Conservation (phyloP, 2,888 invertebrate genomes). For the Leuctra nigra region DNA sequence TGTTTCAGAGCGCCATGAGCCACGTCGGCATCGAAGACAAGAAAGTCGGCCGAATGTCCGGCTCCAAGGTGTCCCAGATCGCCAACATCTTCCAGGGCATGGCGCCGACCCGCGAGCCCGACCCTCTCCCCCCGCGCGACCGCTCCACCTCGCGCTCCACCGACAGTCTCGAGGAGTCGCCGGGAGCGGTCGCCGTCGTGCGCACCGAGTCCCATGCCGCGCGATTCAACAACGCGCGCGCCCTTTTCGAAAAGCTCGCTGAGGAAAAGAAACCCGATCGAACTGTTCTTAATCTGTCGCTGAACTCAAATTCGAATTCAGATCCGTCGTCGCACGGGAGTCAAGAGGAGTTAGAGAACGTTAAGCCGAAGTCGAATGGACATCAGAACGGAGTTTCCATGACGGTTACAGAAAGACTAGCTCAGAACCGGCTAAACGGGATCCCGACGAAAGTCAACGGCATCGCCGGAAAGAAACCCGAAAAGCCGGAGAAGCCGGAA, state of each 20-base stretch:
- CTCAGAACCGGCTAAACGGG: conserved; percentile 12
- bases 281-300: not conserved
- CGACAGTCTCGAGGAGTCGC: conserved; percentile 4
- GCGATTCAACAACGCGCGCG: conserved; percentile 86
- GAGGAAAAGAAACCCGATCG: conserved; percentile 52
- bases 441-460: not conserved
- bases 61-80: conserved; percentile 84
- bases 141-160: conserved; percentile 20
- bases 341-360: not conserved
- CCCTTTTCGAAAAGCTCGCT: conserved; percentile 84
- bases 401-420: conserved; percentile 9
- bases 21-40: conserved; percentile 41
- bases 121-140: conserved; percentile 28
- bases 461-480: conserved; percentile 40
- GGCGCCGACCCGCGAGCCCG: conserved; percentile 45
- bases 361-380: conserved; percentile 17
- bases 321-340: conserved; percentile 18
- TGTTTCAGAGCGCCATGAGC: not conserved
- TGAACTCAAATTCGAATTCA: conserved; percentile 17
- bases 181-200: conserved; percentile 60
- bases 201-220: conserved; percentile 84
- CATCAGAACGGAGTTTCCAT: conserved; percentile 22
- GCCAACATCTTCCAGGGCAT: conserved; percentile 76
- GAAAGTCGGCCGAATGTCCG: conserved; percentile 48
- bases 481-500: conserved; percentile 78